A percentile compares a stretch with the other conserved stretches of the same genome.
Conservation (phyloP, 2,113 vertebrate species). For the Andinoacara biseriatus region DNA sequence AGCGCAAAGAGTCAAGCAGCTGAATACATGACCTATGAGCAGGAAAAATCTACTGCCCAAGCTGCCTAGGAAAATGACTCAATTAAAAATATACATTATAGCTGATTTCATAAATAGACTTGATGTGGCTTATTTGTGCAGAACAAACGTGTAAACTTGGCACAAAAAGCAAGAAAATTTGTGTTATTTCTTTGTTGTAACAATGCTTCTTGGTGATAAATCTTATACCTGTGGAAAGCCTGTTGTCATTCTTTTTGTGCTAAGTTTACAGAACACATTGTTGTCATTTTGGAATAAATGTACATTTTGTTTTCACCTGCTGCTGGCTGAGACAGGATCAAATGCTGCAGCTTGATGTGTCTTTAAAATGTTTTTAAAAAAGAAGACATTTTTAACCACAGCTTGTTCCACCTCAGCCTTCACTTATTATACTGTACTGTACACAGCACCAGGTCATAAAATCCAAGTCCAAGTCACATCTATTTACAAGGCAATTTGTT, state of each 20-base stretch:
- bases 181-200: no score
- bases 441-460: slow-evolving; percentile 34
- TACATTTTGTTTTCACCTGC: neutral
- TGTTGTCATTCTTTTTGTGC: no score
- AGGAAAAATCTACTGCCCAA: neutral
- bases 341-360: neutral
- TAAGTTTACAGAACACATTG: neutral
- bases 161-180: no score
- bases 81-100: slow-evolving; percentile 19
- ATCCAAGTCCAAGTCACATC: slow-evolving; percentile 24
- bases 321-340: neutral
- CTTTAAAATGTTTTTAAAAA: neutral
- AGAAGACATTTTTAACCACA: neutral
- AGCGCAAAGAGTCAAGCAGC: neutral
- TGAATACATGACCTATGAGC: neutral
- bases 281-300: slow-evolving; percentile 3
- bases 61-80: slow-evolving; percentile 2
- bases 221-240: no score
- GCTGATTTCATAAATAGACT: slow-evolving; percentile 22
- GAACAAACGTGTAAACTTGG: neutral
- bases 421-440: neutral
- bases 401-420: neutral
- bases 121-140: neutral
- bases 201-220: no score
- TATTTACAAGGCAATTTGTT: slow-evolving; percentile 67